Evolutionary conservation across 1,140 invertebrate genomes (phyloP).

Genomic region (Uloborus diversus): DNA sequence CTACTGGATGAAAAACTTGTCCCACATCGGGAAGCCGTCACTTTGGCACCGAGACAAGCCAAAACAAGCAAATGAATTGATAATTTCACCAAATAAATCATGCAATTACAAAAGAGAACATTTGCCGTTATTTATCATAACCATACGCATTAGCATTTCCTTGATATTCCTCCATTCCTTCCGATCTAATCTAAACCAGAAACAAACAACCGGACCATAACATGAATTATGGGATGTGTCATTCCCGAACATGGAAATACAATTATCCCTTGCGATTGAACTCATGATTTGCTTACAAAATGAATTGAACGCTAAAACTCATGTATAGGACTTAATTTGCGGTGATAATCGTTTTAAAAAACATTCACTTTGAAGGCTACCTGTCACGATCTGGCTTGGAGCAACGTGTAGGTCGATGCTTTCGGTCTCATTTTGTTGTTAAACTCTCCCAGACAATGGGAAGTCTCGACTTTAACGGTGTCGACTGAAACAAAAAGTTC

Average conservation of each 20-base stretch:
- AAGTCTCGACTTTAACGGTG: constrained; percentile 2
- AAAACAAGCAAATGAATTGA: no score
- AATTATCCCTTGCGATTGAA: constrained; percentile 11
- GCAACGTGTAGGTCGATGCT: constrained; percentile 6
- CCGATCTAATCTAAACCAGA: not conserved
- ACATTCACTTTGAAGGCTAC: constrained; percentile 28
- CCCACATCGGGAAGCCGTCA: no score
- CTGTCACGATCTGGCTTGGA: constrained; percentile 26
- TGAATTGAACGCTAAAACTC: constrained; percentile 13
- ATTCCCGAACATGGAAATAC: constrained; percentile 38
- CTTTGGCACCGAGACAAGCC: no score
- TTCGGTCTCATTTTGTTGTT: constrained; percentile 7
- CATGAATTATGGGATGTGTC: constrained; percentile 33
- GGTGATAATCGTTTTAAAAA: constrained; percentile 23
- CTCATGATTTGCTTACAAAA: constrained; percentile 20
- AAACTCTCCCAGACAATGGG: constrained; percentile 23
- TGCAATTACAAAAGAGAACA: no score
- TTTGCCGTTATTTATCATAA: no score
- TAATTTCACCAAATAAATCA: no score
- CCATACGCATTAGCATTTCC: not conserved
- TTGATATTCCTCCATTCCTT: not conserved
- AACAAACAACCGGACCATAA: not conserved
- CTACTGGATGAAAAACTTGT: no score
- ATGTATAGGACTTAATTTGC: constrained; percentile 25
- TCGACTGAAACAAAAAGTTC: not conserved